Percentiles rank a stretch among this genome's conserved stretches.
Conservation (phyloP, 2,797 vertebrate species). For the Silurus aristotelis region DNA sequence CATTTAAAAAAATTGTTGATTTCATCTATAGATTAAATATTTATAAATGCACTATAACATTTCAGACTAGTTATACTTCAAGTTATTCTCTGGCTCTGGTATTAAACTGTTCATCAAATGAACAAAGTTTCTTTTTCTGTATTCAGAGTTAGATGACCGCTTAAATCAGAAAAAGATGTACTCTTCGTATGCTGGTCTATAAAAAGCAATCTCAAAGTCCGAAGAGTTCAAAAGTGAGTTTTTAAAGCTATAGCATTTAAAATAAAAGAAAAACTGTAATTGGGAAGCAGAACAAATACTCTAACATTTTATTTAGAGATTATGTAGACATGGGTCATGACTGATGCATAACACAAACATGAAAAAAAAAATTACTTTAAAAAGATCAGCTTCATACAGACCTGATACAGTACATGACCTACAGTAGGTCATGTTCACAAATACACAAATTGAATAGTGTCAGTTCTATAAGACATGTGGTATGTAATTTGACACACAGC, state of each 20-base stretch:
- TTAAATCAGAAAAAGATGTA: not conserved
- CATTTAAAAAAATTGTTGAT: not conserved
- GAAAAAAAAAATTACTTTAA: not conserved
- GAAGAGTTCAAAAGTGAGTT: not conserved
- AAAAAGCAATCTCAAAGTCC: not conserved
- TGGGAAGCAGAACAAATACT: not conserved
- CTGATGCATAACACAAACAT: not conserved
- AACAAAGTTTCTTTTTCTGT: not conserved
- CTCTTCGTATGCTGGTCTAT: not conserved
- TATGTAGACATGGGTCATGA: not conserved
- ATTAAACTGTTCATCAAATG: not conserved
- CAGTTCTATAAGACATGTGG: not conserved
- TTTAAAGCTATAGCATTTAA: not conserved
- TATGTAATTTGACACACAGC: constrained; percentile 5
- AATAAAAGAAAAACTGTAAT: not conserved
- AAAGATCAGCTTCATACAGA: not conserved
- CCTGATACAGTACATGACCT: not conserved
- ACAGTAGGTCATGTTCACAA: not conserved
- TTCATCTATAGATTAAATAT: not conserved
- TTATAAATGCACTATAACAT: not conserved
- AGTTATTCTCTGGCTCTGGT: not conserved
- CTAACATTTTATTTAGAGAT: not conserved
- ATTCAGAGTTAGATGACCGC: no score
- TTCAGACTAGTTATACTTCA: not conserved
- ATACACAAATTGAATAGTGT: not conserved